Base-by-base conservation (phyloP, 92 coral and sea anemone species). In the Bergia sp. region DNA sequence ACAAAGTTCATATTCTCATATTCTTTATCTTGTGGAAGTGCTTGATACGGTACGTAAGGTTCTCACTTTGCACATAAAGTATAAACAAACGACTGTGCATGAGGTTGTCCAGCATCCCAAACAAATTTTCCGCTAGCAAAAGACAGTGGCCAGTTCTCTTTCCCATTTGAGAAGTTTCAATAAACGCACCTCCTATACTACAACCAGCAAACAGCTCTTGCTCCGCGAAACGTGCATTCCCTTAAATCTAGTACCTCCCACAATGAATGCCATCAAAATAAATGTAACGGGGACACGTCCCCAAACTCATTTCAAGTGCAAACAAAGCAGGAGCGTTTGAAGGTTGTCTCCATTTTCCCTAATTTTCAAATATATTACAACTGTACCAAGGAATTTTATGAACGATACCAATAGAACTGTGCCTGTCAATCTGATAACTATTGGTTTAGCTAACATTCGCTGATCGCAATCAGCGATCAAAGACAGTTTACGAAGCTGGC, bases 231-330 rank as follows among this genome's bases (percentile, higher is more conserved):
- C 80, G 13, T 66, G 5, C 20, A 40, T 66, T 40, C 44, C 45
- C 74, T 47, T 12, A 47, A 69, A 20, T 71, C 10, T 44, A 42
- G 78, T 45, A 69, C 87, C 87, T 84, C 87, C 87, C 79, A 44
- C 67, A 13, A 75, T 45, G 21, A 71, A 71, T 84, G 79, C 72
- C 73, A 84, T 71, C 87, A 42, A 69, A 83, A 84, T 71, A 82
- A 82, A 82, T 7, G 18, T 10, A 45, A 50, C 43, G 15, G n/a
- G 77, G 77, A 37, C 79, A 71, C 79, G 76, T 69, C 67, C 61
- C 61, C 58, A 42, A 36, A 53, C 78, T 69, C 36, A 16, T 44
- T 71, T 50, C 66, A 71, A 29, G 69, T 44, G 41, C 79, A 71
- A 65, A 82, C 76, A 66, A 82, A 79, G 58, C 82, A 15, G n/a